These are phyloP conservation scores for Lasius fuliginosus DNA, from an alignment of 2,888 invertebrate species.

Conservation along the genomic window DNA sequence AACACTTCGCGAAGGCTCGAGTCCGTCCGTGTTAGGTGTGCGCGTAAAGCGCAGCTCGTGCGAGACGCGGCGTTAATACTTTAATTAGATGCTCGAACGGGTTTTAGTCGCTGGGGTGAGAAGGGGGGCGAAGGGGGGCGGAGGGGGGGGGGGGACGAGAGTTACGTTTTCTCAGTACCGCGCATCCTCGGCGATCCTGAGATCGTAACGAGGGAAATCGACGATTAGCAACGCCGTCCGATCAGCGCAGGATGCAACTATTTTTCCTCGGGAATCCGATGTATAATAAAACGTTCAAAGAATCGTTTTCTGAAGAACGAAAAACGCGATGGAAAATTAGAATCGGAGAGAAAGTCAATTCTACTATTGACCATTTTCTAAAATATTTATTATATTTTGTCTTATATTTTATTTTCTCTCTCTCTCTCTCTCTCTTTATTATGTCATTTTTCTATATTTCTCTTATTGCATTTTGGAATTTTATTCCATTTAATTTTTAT, in stretches of 20 bases:
- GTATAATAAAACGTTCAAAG: too few relatives aligned
- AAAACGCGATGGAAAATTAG: not conserved
- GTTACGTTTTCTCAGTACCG: constrained; percentile 35
- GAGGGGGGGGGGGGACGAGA: constrained; percentile 11
- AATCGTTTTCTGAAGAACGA: not conserved
- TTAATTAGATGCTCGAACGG: constrained; percentile 50
- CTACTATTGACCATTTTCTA: not conserved
- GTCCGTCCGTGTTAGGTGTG: constrained; percentile 9
- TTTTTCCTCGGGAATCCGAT: constrained; percentile 6
- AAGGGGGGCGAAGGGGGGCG: not conserved
- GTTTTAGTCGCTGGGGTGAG: not conserved
- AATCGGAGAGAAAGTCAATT: not conserved
- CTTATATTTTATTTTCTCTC: not conserved
- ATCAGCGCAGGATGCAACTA: constrained; percentile 15
- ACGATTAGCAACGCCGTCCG: constrained; percentile 54
- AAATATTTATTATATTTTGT: too few relatives aligned
- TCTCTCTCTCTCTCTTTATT: not conserved
- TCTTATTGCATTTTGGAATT: not conserved
- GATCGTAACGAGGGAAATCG: constrained; percentile 63
- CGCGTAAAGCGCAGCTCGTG: constrained; percentile 50
- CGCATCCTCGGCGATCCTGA: constrained; percentile 42
- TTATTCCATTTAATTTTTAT: not conserved
- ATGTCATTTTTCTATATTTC: too few relatives aligned
- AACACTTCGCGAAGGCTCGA: constrained; percentile 45
- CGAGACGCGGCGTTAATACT: constrained; percentile 59